phyloP scores from a whole-genome alignment of 2,797 vertebrate species.

The Sus cebifrons region DNA sequence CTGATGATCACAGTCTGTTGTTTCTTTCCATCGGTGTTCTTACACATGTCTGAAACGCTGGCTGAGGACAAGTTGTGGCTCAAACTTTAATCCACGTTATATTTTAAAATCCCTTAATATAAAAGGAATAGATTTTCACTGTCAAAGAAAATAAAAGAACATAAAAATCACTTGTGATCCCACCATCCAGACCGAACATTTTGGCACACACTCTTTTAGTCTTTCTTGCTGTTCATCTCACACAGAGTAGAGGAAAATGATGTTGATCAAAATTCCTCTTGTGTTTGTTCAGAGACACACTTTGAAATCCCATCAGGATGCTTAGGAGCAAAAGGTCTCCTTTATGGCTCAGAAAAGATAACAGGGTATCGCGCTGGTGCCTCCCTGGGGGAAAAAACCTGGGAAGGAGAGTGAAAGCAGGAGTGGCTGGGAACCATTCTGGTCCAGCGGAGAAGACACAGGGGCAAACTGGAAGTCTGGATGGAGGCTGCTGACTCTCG shows the following conservation, averaged over 20 bases:
- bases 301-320: not conserved
- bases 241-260: not conserved
- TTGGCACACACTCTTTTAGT: not conserved
- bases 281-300: not conserved
- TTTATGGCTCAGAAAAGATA: not conserved
- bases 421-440: too few relatives aligned
- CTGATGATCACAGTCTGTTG: not conserved
- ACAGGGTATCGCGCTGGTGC: not conserved
- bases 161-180: conserved; percentile 1
- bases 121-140: not conserved
- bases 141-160: not conserved
- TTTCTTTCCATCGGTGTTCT: not conserved
- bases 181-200: not conserved
- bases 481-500: not conserved
- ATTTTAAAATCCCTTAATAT: conserved; percentile 32
- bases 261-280: not conserved
- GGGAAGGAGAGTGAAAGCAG: not conserved
- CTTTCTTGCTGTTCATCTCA: not conserved
- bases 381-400: not conserved
- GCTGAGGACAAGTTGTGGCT: not conserved
- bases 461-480: too few relatives aligned
- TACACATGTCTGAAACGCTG: not conserved
- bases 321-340: conserved; percentile 8
- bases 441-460: not conserved
- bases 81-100: not conserved